Evolutionary conservation across 2,113 vertebrate species (phyloP), one percentile per base, ranked within the genome.

Genomic region (Eretmochelys imbricata): DNA sequence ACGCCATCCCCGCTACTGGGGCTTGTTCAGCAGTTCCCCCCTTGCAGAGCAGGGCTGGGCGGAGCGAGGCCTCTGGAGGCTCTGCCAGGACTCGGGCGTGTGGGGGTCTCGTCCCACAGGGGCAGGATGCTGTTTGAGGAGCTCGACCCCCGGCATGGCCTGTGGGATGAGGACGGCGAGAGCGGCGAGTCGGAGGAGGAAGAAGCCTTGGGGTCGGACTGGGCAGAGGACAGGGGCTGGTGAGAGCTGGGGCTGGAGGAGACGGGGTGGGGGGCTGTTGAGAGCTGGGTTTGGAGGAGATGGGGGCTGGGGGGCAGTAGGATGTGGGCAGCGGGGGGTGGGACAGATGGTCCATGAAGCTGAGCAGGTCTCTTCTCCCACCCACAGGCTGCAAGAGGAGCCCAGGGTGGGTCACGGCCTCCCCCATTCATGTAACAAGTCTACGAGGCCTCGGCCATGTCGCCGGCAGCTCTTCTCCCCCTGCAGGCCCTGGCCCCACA

Each of bases 181-280:
- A 59, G 62, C 13, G 16, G 65, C n/a, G n/a, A 5, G 65, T 72
- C 65, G 4, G 65, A 72, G 65, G 65, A 72, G 65, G 65, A 72
- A 72, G 65, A 72, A n/a, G 65, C 17, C 4, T n/a, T 72, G 65
- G 65, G 38, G 29, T 65, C 19, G 10, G 78, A 42, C 5, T 46
- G 72, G 5, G 17, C 27, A 4, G 84, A 31, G 6, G 84, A 46
- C 4, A 2, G n/a, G 8, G 11, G 69, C 48, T 27, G 31, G 42
- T 54, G 24, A 24, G 22, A 38, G 53, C 24, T 42, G 24, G 55
- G 42, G 35, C 2, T 55, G 57, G 57, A 4, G 65, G 31, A 17
- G n/a, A 51, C 8, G 4, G 4, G 8, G 4, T 2, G 6, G 25
- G 5, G 14, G 20, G 9, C 8, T 72, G 22, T 20, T 46, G 5